Base-by-base conservation (phyloP, 30 jellyfish, hydroid and myxozoan species). In the Hydractinia echinata region DNA sequence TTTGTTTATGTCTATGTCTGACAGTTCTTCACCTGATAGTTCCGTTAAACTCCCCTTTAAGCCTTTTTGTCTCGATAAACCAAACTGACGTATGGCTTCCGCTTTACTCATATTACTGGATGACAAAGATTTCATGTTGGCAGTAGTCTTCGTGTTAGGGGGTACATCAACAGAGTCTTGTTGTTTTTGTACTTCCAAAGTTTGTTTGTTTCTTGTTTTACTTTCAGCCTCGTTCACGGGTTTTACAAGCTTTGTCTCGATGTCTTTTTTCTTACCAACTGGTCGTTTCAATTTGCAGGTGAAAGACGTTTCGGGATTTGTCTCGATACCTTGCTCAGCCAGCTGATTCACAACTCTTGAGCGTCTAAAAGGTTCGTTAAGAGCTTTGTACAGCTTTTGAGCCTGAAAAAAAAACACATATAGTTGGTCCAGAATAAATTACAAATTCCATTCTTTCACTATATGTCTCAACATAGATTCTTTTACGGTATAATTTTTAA, bases 301-400 rank as follows among this genome's bases (percentile, higher is more conserved):
- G 2, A 30, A 30, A 30, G 44, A 30, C 39, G 48, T 21, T 74
- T 49, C 83, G 0, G 15, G 3, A 18, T 7, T 55, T 8, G 15
- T 19, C 20, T 20, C 66, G 44, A 44, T 7, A 1, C 69, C 20
- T 20, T 44, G 20, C 20, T 74, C 5, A 6, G 8, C 21, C 50
- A 58, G 7, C 66, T 66, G 21, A n/a, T 30, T 44, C 3, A 9
- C 54, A 13, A 48, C 54, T 50, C 54, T 54, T 11, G 15, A 44
- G 67, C 83, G 83, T 21, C 77, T 73, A 58, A 89, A 89, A 0
- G 96, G 95, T 66, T 89, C 95, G 50, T 89, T 84, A 54, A 83
- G 76, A 10, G 81, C 82, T 73, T 89, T 89, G 64, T 61, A 52
- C 13, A 89, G 88, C 53, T 91, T 81, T 64, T 81, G 89, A 4